Base-by-base conservation (phyloP, 2,113 vertebrate species). In the Tachuris rubrigastra region DNA sequence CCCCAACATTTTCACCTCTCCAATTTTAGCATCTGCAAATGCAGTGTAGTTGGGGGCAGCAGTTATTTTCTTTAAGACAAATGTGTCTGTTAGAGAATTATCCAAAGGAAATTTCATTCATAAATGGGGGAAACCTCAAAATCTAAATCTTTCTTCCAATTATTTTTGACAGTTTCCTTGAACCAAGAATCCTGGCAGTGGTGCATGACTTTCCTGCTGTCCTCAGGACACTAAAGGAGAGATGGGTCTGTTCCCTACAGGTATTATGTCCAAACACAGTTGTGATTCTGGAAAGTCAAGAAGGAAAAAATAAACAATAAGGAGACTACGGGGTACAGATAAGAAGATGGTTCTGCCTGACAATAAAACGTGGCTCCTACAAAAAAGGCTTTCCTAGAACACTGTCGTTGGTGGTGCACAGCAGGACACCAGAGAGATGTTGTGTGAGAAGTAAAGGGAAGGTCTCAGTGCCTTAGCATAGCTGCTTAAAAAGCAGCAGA, bases 331-430 rank as follows among this genome's bases (percentile, higher is more conserved):
- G 8, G 33, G 65, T 46, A 2, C 11, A 73, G 62, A 25, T 53
- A 47, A 82, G 85, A 52, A 50, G 42, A 5, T 11, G n/a, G 14
- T 39, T 91, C 53, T 80, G 30, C 35, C 81, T 59, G 42, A 14
- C 35, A 50, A 3, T 0, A 14, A 59, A 20, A 15, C 55, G 39
- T 7, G 53, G 28, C 28, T 83, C 25, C 72, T 46, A 21, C 59
- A 50, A 59, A 42, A 62, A 53, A 85, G n/a, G 13, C 49, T 69
- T 44, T 85, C 22, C 56, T 65, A 20, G 17, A 65, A 21, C 27
- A 35, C 9, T 19, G 2, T 6, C 41, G 2, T 11, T 37, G 9
- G 21, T 35, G 50, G 18, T 4, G 14, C 4, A 9, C 2, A 5
- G 42, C 47, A 85, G 81, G 73, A 74, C 11, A 10, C 47, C 12